Evolutionary conservation across 1,140 invertebrate species (phyloP), one percentile per base, ranked within the genome.

Genomic region (Popillia japonica): DNA sequence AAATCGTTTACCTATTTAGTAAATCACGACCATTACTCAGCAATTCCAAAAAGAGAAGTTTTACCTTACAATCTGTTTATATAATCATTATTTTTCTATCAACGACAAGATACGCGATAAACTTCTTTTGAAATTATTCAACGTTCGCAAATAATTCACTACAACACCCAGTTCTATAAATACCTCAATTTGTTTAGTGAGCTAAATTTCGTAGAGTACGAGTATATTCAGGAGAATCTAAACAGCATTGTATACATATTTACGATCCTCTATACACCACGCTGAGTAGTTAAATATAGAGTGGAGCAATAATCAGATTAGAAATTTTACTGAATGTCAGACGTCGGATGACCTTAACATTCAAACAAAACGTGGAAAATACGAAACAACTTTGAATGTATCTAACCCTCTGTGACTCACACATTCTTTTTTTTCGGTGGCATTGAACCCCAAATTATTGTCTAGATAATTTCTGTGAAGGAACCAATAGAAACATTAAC

Each of bases 271-370:
- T n/a, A 55, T 55, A 14, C 17, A 14, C 48, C 17, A 55, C 48
- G 48, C n/a, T 55, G 17, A 55, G 48, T 55, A 55, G 48, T 55
- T 55, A 55, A 55, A 55, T 55, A 55, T 55, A 55, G 48, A 55
- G 48, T 55, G 48, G 17, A 17, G 48, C n/a, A 55, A 55, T 17
- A 55, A n/a, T 55, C 6, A 55, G 6, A 34, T 34, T 34, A 17
- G 48, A 55, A n/a, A 55, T 6, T 17, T 14, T 55, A 55, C n/a
- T 17, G 48, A 55, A 55, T 55, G 48, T 55, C 14, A 55, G 48
- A 17, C 48, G 14, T 6, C 2, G n/a, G 17, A 55, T 17, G 14
- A 55, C 48, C 48, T 55, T 55, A 55, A 55, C 48, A 55, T 55
- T 55, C n/a, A 55, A 6, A 55, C 0, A n/a, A 17, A n/a, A 55